Evolutionary conservation across 1,140 invertebrate genomes (phyloP).

Genomic region (Neotoxoptera formosana): DNA sequence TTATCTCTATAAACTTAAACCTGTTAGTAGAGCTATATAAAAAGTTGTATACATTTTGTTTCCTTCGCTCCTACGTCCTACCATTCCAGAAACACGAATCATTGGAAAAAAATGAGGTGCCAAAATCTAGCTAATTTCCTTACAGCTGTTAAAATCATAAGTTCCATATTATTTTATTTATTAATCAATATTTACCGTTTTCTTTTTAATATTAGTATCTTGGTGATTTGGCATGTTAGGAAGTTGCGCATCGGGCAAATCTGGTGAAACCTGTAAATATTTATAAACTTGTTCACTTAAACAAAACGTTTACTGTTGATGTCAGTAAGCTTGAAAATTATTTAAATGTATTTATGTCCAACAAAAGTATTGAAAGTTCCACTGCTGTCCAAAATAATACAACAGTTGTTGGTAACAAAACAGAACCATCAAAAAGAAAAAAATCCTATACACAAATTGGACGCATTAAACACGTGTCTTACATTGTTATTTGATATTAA

Average conservation of each 20-base stretch:
- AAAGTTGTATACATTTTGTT: neutral
- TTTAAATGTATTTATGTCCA: neutral
- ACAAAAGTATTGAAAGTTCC: neutral
- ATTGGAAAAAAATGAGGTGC: neutral
- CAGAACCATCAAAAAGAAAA: neutral
- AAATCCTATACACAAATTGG: neutral
- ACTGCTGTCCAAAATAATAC: neutral
- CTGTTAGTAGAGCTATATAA: neutral
- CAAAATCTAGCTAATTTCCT: neutral
- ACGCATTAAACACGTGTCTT: neutral
- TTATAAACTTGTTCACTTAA: neutral
- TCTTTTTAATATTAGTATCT: neutral
- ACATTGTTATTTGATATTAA: neutral
- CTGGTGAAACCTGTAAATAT: constrained; percentile 23
- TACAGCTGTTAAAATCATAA: neutral
- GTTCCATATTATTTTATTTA: neutral
- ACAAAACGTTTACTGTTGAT: neutral
- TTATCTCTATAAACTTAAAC: neutral
- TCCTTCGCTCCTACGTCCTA: accelerated
- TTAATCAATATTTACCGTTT: neutral
- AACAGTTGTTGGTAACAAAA: neutral
- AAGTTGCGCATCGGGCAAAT: neutral
- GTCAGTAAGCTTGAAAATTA: neutral
- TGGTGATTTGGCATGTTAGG: neutral
- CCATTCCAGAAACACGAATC: neutral